Conservation (phyloP, 2,888 invertebrate species). For the Cataglyphis rosenhaueri region DNA sequence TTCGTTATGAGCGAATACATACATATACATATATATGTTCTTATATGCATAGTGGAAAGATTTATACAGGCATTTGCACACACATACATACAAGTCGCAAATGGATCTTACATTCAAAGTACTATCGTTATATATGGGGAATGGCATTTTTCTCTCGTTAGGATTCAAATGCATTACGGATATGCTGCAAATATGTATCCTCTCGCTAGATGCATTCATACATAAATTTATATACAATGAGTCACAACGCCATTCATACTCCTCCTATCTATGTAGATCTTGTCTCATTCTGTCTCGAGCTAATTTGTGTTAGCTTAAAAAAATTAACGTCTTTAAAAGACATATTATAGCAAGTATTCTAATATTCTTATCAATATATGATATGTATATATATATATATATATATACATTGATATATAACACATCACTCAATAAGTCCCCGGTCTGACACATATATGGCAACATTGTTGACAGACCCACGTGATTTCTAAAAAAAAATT, state of each 20-base stretch:
- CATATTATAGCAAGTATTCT: background rate
- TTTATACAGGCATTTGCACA: background rate
- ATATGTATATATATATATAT: too few species aligned
- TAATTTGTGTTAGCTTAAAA: background rate
- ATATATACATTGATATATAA: too few species aligned
- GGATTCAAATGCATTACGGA: slow-evolving; percentile 21
- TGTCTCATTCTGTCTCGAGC: background rate
- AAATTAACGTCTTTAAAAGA: background rate
- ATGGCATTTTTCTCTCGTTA: slow-evolving; percentile 23
- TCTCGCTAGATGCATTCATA: slow-evolving; percentile 5
- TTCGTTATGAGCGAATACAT: slow-evolving; percentile 5
- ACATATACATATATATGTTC: background rate
- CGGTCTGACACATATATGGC: too few species aligned
- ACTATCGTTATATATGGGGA: background rate
- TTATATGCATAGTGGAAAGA: slow-evolving; percentile 4
- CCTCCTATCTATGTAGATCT: background rate
- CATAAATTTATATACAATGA: slow-evolving; percentile 4
- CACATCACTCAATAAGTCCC: too few species aligned
- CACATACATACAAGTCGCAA: background rate
- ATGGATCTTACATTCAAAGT: background rate
- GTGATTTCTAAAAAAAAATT: too few species aligned
- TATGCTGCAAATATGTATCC: background rate
- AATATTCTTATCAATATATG: background rate
- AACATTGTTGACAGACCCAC: too few species aligned
- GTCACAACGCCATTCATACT: slow-evolving; percentile 5